Evolutionary conservation across 2,888 invertebrate genomes (phyloP), one percentile per base, ranked within the genome.

Genomic region (Trimorus sp.): DNA sequence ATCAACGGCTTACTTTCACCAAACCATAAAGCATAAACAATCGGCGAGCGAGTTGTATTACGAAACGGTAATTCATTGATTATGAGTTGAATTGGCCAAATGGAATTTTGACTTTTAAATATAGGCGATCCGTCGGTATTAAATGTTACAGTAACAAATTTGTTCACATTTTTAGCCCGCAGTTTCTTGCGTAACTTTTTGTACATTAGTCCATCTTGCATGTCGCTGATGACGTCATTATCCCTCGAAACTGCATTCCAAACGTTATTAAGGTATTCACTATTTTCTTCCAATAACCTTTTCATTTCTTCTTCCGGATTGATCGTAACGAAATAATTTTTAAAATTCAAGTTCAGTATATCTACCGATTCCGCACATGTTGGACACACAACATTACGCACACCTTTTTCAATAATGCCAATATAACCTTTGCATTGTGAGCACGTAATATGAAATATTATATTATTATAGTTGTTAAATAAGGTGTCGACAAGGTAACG

Each of bases 91-190:
- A 45, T 45, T 6, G 45, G 45, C 45, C 45, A 45, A 45, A 45
- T 45, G 2, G 45, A 45, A 45, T 45, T 45, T 45, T 45, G 45
- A 45, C 45, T 45, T 45, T 45, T 45, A 45, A 45, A 45, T 45
- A 45, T 6, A 11, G 45, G 45, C 9, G 45, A 45, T 9, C 45
- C 45, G 12, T 45, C 45, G 9, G 45, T 11, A 45, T 45, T 45
- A 12, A 45, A 45, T 45, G 45, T 45, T 45, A 45, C 9, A 45
- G 45, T 45, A 45, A 45, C 45, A 45, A 45, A 45, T 11, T 45
- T 11, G 2, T 45, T 6, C 2, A 45, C 12, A 45, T 45, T 45
- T 11, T 45, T 12, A 45, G 9, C 45, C 1, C 45, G 9, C 12
- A 45, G 45, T 45, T 45, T 45, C 6, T 9, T 12, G 9, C 12